Evolutionary conservation across 2,888 invertebrate species (phyloP).

Genomic region (Drosophila mimetica): DNA sequence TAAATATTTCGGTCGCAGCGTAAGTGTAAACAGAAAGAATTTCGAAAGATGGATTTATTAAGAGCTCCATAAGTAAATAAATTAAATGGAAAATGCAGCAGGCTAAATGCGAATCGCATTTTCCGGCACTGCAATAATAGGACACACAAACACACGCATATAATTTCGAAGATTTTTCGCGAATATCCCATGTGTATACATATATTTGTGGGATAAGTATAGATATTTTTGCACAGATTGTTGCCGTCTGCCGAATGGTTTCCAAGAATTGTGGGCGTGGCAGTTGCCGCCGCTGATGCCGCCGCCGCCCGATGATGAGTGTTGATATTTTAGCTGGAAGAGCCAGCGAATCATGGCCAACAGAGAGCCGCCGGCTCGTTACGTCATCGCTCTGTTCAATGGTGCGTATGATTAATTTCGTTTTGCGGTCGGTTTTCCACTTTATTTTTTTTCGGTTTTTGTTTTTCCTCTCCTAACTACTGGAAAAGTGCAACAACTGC

Average conservation of each 20-base stretch:
- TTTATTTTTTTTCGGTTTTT: neutral
- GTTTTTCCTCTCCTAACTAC: neutral
- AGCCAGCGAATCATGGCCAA: constrained; percentile 59
- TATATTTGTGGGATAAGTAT: constrained; percentile 23
- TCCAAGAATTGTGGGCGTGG: constrained; percentile 49
- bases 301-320: constrained; percentile 45
- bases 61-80: constrained; percentile 33
- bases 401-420: constrained; percentile 77
- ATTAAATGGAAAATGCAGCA: constrained; percentile 23
- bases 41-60: constrained; percentile 31
- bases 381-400: constrained; percentile 72
- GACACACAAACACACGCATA: constrained; percentile 11
- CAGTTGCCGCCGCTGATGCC: constrained; percentile 10
- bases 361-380: constrained; percentile 28
- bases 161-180: neutral
- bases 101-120: constrained; percentile 28
- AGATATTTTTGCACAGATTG: constrained; percentile 38
- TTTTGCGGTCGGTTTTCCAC: constrained; percentile 33
- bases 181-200: neutral
- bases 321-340: constrained; percentile 58
- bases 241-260: constrained; percentile 27
- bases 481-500: constrained; percentile 40
- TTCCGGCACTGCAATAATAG: constrained; percentile 31
- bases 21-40: constrained; percentile 24
- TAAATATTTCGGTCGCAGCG: constrained; percentile 32